phyloP scores from a whole-genome alignment of 30 jellyfish, hydroid and myxozoan species.

The Aurelia aurita complex sp. Pacific region DNA sequence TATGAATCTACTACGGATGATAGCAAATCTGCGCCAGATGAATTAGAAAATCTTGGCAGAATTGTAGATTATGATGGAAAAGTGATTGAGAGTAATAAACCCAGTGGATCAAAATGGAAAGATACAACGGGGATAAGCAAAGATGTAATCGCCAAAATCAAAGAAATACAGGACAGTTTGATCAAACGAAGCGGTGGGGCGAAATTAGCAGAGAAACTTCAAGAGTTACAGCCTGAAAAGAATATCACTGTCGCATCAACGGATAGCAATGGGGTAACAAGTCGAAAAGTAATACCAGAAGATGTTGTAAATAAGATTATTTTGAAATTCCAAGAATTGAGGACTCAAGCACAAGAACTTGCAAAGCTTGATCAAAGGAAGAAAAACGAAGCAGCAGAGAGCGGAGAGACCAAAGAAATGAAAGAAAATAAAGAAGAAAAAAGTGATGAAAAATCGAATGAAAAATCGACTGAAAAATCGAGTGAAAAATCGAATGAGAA shows the following conservation, averaged over 20 bases:
- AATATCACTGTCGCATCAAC: constrained; percentile 46
- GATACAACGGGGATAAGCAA: constrained; percentile 70
- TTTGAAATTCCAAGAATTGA: constrained; percentile 88
- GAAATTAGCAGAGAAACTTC: constrained; percentile 72
- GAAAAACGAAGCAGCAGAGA: constrained; percentile 4
- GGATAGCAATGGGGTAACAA: constrained; percentile 21
- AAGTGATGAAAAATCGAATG: too few species aligned
- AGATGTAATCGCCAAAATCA: constrained; percentile 89
- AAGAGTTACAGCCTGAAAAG: constrained; percentile 77
- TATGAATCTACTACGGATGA: constrained; percentile 41
- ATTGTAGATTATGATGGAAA: constrained; percentile 84
- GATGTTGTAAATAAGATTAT: constrained; percentile 97
- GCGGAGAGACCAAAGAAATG: neutral
- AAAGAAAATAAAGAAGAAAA: neutral
- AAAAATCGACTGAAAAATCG: constrained; percentile 8
- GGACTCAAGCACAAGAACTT: constrained; percentile 79
- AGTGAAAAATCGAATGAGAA: neutral
- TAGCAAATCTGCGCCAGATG: constrained; percentile 76
- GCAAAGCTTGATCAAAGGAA: constrained; percentile 29
- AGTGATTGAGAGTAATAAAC: constrained; percentile 42
- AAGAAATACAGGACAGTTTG: constrained; percentile 91
- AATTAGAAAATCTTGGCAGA: constrained; percentile 89
- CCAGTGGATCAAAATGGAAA: constrained; percentile 46
- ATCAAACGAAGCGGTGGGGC: constrained; percentile 77
- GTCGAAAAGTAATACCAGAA: constrained; percentile 95